Conservation (phyloP, 2,113 vertebrate genomes). For the Anoplopoma fimbria region DNA sequence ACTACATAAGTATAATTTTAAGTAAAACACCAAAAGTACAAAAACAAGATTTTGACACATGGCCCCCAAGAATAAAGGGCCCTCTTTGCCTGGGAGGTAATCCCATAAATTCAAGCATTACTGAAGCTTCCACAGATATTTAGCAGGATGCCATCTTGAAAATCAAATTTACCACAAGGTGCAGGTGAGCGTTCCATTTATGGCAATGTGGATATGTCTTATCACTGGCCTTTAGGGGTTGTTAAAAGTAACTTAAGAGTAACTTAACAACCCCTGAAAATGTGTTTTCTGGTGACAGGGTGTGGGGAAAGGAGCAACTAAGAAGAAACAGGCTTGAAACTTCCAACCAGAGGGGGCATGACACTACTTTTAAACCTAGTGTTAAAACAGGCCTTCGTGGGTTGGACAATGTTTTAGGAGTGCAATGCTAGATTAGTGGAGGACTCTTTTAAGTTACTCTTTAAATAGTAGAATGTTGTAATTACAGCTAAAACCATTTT, state of each 20-base stretch:
- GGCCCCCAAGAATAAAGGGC: no score
- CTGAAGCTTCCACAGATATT: neutral
- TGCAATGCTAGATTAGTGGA: neutral
- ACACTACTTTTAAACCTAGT: neutral
- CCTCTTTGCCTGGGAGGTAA: neutral
- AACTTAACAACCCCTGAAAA: neutral
- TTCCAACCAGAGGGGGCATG: neutral
- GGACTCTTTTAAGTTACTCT: neutral
- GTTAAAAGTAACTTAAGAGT: no score
- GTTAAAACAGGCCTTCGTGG: neutral
- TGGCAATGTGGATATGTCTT: neutral
- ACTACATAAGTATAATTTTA: neutral
- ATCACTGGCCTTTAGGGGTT: neutral
- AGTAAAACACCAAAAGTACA: neutral
- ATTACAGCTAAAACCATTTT: slow-evolving; percentile 11
- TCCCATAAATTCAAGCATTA: neutral
- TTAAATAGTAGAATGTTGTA: slow-evolving; percentile 17
- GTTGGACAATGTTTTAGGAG: neutral
- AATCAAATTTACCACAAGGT: neutral
- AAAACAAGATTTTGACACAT: neutral
- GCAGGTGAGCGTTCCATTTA: neutral
- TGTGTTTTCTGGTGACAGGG: neutral
- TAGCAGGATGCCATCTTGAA: neutral
- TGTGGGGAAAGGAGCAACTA: neutral
- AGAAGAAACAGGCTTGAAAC: neutral